Conservation (phyloP, 2,888 invertebrate species). For the Drosophila stalkeri region DNA sequence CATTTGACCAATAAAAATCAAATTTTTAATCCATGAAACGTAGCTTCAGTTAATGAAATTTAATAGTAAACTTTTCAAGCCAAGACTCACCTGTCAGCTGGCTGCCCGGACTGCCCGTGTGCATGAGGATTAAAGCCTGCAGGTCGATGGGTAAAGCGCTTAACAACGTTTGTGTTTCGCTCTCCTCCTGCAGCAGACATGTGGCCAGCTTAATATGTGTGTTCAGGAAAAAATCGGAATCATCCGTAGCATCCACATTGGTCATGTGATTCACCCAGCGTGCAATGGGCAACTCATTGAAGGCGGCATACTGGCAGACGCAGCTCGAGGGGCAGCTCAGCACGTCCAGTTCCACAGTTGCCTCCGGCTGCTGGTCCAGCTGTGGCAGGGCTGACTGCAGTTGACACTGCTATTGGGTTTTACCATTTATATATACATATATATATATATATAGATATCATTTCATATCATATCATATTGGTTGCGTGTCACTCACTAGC, state of each 20-base stretch:
- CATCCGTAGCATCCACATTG: conserved; percentile 83
- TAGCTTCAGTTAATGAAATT: background rate
- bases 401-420: conserved; percentile 34
- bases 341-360: conserved; percentile 63
- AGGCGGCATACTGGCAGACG: conserved; percentile 87
- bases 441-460: conserved; percentile 5
- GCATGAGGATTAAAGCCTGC: conserved; percentile 87
- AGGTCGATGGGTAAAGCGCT: conserved; percentile 85
- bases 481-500: conserved; percentile 42
- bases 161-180: conserved; percentile 84
- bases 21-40: background rate
- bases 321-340: conserved; percentile 86
- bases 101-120: conserved; percentile 85
- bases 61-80: background rate
- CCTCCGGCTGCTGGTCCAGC: conserved; percentile 15
- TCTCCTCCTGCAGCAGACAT: conserved; percentile 86
- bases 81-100: conserved; percentile 78
- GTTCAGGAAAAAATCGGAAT: conserved; percentile 83
- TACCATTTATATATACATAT: conserved; percentile 1
- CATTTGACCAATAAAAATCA: background rate
- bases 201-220: conserved; percentile 86
- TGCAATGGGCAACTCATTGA: conserved; percentile 86
- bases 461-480: background rate
- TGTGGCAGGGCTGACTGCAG: conserved; percentile 32
- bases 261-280: conserved; percentile 85